Conservation (phyloP, 2,113 vertebrate genomes). For the Chloroceryle aenea region DNA sequence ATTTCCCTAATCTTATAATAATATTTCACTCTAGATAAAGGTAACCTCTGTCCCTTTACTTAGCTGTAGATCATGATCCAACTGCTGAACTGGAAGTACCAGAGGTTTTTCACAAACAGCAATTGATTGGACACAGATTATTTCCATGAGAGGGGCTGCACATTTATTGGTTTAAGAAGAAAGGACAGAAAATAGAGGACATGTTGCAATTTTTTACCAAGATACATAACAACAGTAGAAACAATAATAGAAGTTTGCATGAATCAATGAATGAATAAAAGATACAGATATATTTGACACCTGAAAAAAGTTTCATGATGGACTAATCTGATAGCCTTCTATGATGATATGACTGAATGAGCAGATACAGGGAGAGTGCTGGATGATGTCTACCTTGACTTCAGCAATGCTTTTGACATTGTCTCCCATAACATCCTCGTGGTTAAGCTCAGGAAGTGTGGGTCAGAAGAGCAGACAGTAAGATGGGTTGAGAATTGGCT, state of each 20-base stretch:
- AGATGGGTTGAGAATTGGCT: no score
- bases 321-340: no score
- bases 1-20: neutral
- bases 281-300: neutral
- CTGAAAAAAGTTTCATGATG: neutral
- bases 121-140: neutral
- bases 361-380: no score
- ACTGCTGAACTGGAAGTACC: neutral
- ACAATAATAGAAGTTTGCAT: neutral
- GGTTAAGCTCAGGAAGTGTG: no score
- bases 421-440: no score
- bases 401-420: no score
- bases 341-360: no score
- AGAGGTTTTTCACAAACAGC: neutral
- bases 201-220: neutral
- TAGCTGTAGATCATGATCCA: neutral
- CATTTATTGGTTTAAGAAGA: neutral
- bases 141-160: neutral
- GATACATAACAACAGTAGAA: neutral
- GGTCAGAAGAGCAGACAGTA: no score
- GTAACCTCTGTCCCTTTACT: neutral
- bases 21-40: neutral
- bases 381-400: no score
- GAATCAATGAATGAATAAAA: neutral
- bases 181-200: neutral